phyloP scores from a whole-genome alignment of 2,113 vertebrate species.

The Strix uralensis region DNA sequence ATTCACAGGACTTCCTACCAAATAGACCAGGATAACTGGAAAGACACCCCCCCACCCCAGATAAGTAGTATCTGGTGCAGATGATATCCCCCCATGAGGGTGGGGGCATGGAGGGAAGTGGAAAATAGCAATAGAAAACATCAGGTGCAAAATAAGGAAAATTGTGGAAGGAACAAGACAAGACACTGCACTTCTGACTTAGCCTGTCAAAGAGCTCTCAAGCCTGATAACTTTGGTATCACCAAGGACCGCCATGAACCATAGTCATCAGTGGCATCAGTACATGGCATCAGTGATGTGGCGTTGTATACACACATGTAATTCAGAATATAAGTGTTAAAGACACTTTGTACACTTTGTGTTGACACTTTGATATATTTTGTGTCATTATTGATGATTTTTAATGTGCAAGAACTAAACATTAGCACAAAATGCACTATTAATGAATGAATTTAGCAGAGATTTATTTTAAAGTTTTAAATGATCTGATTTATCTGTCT shows the following conservation, averaged over 20 bases:
- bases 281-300: background rate
- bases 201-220: background rate
- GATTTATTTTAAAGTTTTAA: background rate
- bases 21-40: no score
- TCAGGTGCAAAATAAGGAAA: background rate
- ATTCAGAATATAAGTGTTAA: background rate
- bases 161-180: background rate
- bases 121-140: background rate
- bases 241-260: background rate
- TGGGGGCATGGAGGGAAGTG: rapidly evolving
- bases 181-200: background rate
- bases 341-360: background rate
- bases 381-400: background rate
- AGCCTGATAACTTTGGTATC: background rate
- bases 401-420: background rate
- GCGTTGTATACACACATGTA: background rate
- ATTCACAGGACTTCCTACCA: background rate
- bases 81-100: background rate
- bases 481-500: background rate
- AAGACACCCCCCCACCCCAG: background rate
- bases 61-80: background rate
- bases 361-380: background rate
- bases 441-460: background rate
- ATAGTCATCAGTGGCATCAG: background rate
- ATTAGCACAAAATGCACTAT: background rate